Base-by-base conservation (phyloP, 2,888 invertebrate species). In the Phytoseiulus persimilis region DNA sequence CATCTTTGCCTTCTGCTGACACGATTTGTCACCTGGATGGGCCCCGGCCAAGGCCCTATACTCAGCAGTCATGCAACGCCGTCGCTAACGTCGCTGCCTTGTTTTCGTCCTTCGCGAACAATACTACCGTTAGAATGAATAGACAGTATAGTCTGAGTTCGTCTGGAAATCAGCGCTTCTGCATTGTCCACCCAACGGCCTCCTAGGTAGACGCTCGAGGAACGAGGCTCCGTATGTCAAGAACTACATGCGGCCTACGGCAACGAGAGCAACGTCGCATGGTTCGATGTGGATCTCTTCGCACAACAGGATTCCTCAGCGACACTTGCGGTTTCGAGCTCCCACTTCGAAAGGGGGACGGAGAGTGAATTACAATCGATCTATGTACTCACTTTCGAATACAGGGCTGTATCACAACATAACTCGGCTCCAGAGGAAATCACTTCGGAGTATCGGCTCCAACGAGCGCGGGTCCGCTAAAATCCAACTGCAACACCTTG, bases 1-100 rank as follows among this genome's bases (percentile, higher is more conserved):
- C 65, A 65, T 65, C 65, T 65, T 65, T 65, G 65, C 65, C 65
- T 65, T 65, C 65, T 65, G 65, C 65, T 65, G 65, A 65, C 65
- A 65, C 65, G 65, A 65, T 65, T 65, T 28, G 65, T 65, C 65
- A 65, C 65, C 65, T 65, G 65, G 65, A 65, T 65, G 65, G 65
- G 65, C 65, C 65, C 65, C 65, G 18, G 65, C 65, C 65, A 65
- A 65, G 65, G 65, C 65, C 65, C 65, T 65, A 65, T 65, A 14
- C 65, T 65, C 65, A 28, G 65, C 28, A 65, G 65, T 28, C 65
- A 65, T 65, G 23, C 65, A 14, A 2, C 28, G 14, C 18, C 65
- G 65, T 23, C 46, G 46, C 46, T 46, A 6, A 46, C 46, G 46
- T n/a, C 39, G 9, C 39, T 39, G 39, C 39, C 39, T 39, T 39